Conservation (phyloP, 2,797 vertebrate species). For the Yasuhikotakia modesta region DNA sequence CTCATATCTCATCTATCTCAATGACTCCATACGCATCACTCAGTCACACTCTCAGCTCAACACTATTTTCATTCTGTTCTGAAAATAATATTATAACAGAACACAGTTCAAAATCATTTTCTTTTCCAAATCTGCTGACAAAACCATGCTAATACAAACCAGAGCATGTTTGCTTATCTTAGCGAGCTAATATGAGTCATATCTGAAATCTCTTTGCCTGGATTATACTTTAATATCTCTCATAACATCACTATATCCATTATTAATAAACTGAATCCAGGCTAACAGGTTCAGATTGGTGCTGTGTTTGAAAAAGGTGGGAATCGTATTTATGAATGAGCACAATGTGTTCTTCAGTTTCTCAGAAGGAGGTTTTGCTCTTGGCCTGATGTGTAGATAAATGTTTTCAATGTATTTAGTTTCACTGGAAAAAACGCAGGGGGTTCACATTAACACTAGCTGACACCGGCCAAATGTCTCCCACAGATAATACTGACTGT, state of each 20-base stretch:
- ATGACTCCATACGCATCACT: constrained; percentile 11
- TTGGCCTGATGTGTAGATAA: constrained; percentile 56
- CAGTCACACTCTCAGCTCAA: not conserved
- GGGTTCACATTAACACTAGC: constrained; percentile 53
- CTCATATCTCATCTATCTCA: too few relatives aligned
- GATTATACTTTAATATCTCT: constrained; percentile 65
- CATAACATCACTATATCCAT: constrained; percentile 66
- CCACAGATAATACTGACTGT: constrained; percentile 48
- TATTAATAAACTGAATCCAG: constrained; percentile 51
- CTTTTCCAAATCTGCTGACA: not conserved
- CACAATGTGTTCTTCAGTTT: constrained; percentile 55
- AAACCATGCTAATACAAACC: constrained; percentile 33
- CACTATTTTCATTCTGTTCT: not conserved
- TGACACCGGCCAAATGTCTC: constrained; percentile 49
- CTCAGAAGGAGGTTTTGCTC: constrained; percentile 52
- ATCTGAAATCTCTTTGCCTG: constrained; percentile 62
- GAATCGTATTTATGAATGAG: constrained; percentile 59
- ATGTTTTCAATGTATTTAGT: constrained; percentile 61
- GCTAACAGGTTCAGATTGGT: constrained; percentile 47
- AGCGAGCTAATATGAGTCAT: constrained; percentile 47
- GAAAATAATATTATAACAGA: not conserved
- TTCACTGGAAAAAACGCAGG: constrained; percentile 49
- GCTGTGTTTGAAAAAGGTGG: constrained; percentile 49
- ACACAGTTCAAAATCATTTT: constrained; percentile 4
- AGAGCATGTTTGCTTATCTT: constrained; percentile 34